Evolutionary conservation across 2,888 invertebrate species (phyloP), one percentile per base, ranked within the genome.

Genomic region (Eupsilia transversa): DNA sequence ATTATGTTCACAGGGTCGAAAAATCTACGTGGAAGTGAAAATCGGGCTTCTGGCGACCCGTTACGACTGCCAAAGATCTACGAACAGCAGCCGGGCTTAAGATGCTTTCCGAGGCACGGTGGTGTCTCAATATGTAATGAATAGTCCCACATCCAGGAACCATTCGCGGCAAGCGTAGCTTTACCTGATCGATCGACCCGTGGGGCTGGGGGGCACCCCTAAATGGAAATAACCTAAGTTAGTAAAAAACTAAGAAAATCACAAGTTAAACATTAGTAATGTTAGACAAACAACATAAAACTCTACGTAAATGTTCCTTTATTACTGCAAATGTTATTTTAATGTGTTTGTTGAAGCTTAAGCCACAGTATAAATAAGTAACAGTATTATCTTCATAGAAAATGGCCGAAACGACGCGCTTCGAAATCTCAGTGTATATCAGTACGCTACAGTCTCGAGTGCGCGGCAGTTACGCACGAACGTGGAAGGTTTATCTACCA

Each of bases 271-370:
- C 49, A 57, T 63, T 57, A 49, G 61, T 76, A 23, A 80, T 80
- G 67, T 61, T 35, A 38, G 14, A 6, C 20, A 63, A 74, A 74
- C 30, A 57, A 27, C 12, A 35, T 56, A 14, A 56, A 49, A 66
- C 12, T 12, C 3, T 12, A 27, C 33, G 56, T n/a, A 63, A 80
- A 72, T 78, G 23, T 63, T 56, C 6, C 2, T 56, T 20, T 66
- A 23, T 17, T 72, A 43, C 35, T 52, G 74, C 80, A 43, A 78
- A 78, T 80, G 74, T 63, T 52, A 14, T 67, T 74, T 64, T 79
- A 79, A 64, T 79, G 14, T 67, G 75, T 74, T 81, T 74, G 81
- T 52, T 27, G 2, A 9, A 73, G 14, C 12, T 33, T 60, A 66
- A 30, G 30, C 14, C 43, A 20, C 46, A 46, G 46, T 46, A 46